Evolutionary conservation across 2,113 vertebrate genomes (phyloP).

Genomic region (Chelonoidis abingdonii): DNA sequence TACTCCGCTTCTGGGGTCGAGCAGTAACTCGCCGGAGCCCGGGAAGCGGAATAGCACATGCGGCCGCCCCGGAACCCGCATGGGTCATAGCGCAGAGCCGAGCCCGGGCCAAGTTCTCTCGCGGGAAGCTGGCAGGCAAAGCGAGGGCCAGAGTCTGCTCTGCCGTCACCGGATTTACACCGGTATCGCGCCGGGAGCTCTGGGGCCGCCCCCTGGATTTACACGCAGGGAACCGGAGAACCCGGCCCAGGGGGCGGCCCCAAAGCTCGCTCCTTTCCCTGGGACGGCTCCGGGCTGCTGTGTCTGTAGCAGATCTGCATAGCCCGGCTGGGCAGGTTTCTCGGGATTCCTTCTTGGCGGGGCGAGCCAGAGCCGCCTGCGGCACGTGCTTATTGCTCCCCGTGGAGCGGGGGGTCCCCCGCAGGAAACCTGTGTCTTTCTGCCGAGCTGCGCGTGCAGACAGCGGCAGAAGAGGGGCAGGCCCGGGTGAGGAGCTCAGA

Average conservation of each 20-base stretch:
- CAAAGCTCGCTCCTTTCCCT: not conserved
- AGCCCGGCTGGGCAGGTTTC: not conserved
- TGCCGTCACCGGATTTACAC: not conserved
- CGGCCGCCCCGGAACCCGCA: no score
- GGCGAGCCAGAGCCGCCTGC: not conserved
- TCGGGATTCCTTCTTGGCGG: not conserved
- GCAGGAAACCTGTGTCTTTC: not conserved
- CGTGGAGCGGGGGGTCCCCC: not conserved
- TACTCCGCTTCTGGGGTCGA: no score
- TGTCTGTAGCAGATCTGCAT: not conserved
- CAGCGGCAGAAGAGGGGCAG: not conserved
- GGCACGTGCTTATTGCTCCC: not conserved
- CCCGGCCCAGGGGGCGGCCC: no score
- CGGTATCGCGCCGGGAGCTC: not conserved
- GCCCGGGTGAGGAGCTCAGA: not conserved
- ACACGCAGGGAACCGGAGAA: not conserved
- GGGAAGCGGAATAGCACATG: no score
- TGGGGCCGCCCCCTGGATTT: not conserved
- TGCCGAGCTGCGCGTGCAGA: not conserved
- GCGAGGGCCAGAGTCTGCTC: not conserved
- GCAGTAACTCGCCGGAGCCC: no score
- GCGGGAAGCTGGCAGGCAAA: not conserved
- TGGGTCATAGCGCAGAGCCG: not conserved
- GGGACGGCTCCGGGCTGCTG: accelerated
- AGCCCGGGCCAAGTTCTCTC: not conserved